Conservation (phyloP, 1,140 invertebrate genomes). For the Phymorhynchus buccinoides region DNA sequence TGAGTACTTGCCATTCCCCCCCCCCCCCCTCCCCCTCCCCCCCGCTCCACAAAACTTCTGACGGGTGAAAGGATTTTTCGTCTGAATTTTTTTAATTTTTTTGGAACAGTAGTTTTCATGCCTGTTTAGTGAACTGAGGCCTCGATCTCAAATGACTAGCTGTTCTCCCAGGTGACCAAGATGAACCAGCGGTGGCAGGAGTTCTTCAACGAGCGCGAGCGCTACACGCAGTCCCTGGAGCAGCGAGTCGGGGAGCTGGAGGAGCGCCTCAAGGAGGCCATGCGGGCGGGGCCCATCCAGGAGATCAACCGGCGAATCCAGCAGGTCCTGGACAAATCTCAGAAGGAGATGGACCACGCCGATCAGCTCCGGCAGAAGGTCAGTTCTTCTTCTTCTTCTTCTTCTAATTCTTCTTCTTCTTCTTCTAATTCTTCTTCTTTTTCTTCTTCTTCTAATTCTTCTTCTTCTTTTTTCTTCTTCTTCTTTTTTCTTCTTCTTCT, state of each 20-base stretch:
- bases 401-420: too few species aligned
- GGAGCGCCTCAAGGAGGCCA: conserved; percentile 23
- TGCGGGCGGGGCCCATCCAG: neutral
- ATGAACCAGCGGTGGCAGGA: conserved; percentile 68
- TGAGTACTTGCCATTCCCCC: too few species aligned
- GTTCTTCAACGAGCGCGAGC: conserved; percentile 57
- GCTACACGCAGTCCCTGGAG: conserved; percentile 47
- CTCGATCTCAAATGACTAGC: neutral
- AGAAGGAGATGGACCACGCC: conserved; percentile 32
- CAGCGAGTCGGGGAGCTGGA: conserved; percentile 43
- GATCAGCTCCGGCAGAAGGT: conserved; percentile 23
- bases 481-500: too few species aligned
- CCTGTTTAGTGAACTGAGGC: too few species aligned
- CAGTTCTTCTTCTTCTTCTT: neutral
- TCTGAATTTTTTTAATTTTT: too few species aligned
- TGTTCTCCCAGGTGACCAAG: conserved; percentile 51
- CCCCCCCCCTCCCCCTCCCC: too few species aligned
- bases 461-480: too few species aligned
- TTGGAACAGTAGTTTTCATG: too few species aligned
- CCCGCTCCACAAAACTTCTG: too few species aligned
- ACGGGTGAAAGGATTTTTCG: neutral
- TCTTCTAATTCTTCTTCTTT: too few species aligned
- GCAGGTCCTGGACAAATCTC: conserved; percentile 8
- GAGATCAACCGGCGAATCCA: conserved; percentile 26
- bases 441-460: too few species aligned